phyloP scores from a whole-genome alignment of 2,888 invertebrate genomes.

The Parnassius mnemosyne region DNA sequence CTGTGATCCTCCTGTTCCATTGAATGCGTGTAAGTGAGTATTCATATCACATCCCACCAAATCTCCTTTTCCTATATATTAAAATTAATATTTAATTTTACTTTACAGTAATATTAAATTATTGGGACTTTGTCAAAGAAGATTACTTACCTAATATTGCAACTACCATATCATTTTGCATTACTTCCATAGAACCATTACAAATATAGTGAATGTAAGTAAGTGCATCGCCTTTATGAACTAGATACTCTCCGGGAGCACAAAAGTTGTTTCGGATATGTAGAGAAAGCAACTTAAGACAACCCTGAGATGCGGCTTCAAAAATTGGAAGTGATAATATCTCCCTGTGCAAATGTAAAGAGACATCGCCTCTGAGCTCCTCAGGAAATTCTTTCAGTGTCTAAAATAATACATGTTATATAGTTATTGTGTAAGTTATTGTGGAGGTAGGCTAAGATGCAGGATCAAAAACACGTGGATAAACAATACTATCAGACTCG shows the following conservation, averaged over 20 bases:
- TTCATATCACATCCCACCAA: conserved; percentile 96
- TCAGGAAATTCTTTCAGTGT: conserved; percentile 97
- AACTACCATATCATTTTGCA: conserved; percentile 97
- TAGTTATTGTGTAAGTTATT: no score
- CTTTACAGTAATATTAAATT: no score
- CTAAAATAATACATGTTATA: conserved; percentile 70
- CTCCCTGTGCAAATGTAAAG: conserved; percentile 96
- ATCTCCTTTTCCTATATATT: conserved; percentile 92
- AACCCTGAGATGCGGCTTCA: conserved; percentile 96
- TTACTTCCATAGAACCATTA: conserved; percentile 98
- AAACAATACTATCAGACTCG: no score
- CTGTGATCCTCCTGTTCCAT: conserved; percentile 81
- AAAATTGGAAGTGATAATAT: conserved; percentile 96
- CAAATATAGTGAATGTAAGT: conserved; percentile 97
- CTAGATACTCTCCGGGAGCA: conserved; percentile 96
- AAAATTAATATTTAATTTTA: conserved; percentile 26
- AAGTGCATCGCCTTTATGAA: conserved; percentile 96
- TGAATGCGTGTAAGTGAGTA: conserved; percentile 86
- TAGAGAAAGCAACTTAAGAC: conserved; percentile 93
- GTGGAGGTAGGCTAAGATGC: no score
- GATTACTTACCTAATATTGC: conserved; percentile 92
- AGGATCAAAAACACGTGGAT: no score
- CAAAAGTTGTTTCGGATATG: conserved; percentile 97
- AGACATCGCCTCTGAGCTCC: conserved; percentile 96
- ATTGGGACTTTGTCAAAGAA: no score